phyloP scores from a whole-genome alignment of 2,113 vertebrate species.

The Sinocyclocheilus maitianheensis region DNA sequence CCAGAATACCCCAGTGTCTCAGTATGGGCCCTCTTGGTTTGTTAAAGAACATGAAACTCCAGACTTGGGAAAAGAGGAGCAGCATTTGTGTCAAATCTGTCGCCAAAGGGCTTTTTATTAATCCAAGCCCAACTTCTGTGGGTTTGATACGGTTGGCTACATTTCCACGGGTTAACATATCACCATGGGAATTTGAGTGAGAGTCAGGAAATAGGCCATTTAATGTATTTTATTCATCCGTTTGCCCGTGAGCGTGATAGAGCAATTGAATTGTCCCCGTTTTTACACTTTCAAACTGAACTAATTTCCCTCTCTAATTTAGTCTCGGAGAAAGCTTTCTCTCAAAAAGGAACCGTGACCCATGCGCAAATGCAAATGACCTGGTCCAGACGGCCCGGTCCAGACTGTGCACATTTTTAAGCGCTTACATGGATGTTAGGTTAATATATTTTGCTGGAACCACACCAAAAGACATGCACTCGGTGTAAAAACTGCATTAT shows the following conservation, averaged over 20 bases:
- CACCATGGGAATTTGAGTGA: conserved; percentile 42
- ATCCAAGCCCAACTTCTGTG: conserved; percentile 45
- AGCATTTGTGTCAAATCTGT: conserved; percentile 44
- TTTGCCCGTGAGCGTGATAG: conserved; percentile 39
- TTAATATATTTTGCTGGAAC: conserved; percentile 65
- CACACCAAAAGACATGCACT: conserved; percentile 73
- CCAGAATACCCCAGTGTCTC: conserved; percentile 8
- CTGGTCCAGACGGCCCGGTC: conserved; percentile 82
- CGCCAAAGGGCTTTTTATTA: conserved; percentile 42
- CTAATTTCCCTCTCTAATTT: conserved; percentile 38
- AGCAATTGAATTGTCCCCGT: conserved; percentile 46
- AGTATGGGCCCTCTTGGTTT: conserved; percentile 10
- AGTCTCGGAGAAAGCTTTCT: conserved; percentile 59
- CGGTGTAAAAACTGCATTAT: conserved; percentile 85
- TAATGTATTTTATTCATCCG: conserved; percentile 43
- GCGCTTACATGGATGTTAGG: conserved; percentile 72
- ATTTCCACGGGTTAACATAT: conserved; percentile 41
- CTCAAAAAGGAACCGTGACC: conserved; percentile 80
- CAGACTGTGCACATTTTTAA: conserved; percentile 78
- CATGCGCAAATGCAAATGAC: conserved; percentile 79
- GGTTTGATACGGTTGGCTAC: conserved; percentile 43
- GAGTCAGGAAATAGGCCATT: conserved; percentile 43
- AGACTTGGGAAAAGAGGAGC: conserved; percentile 40
- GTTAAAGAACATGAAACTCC: conserved; percentile 25
- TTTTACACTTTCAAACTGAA: conserved; percentile 41